Evolutionary conservation across 2,888 invertebrate species (phyloP), one percentile per base, ranked within the genome.

Genomic region (Protophormia terraenovae): DNA sequence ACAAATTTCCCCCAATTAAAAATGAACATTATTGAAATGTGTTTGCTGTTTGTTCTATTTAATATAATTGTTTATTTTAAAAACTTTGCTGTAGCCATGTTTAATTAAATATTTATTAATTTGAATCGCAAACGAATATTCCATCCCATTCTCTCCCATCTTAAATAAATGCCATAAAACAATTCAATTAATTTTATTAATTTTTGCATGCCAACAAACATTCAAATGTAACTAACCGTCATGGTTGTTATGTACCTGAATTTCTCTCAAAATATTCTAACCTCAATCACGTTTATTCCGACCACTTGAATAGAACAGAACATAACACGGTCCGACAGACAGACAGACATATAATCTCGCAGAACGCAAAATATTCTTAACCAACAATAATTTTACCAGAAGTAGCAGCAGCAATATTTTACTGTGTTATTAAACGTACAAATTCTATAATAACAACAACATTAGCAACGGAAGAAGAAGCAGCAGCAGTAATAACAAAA

Each of bases 251-350:
- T 12, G 2, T 75, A 62, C 50, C 75, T 75, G 71, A 55, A 76
- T 77, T 82, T 76, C 76, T 81, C 69, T 64, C 35, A 16, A 76
- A 80, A 80, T 53, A 78, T 71, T 78, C 58, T 80, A 82, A 85
- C 85, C 85, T 75, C 60, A 85, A 85, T 82, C 82, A 85, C 75
- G 82, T 85, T 60, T 67, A 55, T 47, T 62, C 16, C 24, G 53
- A n/a, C 69, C 78, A 69, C 29, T 76, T 64, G 50, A 35, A 50
- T 38, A 50, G 38, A 58, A 60, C 14, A 53, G 53, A 8, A 16
- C 41, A 66, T 2, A 38, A 45, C 10, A 16, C 24, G 71, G 12
- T 14, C 41, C 53, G 7, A 16, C 29, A 72, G 38, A 64, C 29
- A 38, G 27, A 22, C n/a, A 24, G 5, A 45, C n/a, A 45, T 60